Evolutionary conservation across 64 coral and sea anemone genomes (phyloP).

Genomic region (Astreopora myriophthalma): DNA sequence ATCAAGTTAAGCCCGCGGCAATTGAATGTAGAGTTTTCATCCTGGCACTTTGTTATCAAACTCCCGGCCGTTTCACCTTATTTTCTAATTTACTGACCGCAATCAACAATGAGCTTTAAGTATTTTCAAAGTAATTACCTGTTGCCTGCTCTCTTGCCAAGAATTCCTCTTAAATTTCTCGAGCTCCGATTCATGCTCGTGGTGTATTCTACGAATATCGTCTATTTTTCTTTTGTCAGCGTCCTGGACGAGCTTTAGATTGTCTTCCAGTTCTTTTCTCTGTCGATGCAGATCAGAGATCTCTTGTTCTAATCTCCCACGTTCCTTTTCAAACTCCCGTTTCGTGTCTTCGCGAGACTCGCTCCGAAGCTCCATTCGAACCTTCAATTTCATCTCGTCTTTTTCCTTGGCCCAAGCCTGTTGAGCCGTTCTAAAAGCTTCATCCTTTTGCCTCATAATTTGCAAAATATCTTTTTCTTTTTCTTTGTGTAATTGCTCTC

Average conservation of each 20-base stretch:
- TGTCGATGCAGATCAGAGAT: constrained; percentile 79
- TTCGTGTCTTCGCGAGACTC: constrained; percentile 83
- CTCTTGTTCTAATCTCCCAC: constrained; percentile 68
- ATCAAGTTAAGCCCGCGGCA: no score
- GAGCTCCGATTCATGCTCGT: constrained; percentile 91
- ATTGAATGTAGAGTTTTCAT: no score
- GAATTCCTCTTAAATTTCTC: constrained; percentile 98
- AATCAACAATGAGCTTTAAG: no score
- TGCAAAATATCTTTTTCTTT: constrained; percentile 94
- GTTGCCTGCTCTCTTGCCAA: constrained; percentile 95
- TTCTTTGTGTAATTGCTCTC: constrained; percentile 86
- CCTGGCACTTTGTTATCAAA: no score
- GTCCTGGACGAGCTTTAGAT: constrained; percentile 79
- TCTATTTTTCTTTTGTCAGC: constrained; percentile 96
- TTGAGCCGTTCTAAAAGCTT: constrained; percentile 76
- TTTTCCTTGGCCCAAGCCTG: constrained; percentile 87
- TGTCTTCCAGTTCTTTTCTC: constrained; percentile 86
- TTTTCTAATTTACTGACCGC: no score
- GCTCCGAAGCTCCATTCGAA: constrained; percentile 76
- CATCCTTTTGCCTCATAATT: constrained; percentile 91
- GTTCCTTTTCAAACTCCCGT: constrained; percentile 83
- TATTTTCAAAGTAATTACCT: constrained; percentile 55
- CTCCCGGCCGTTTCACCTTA: neutral
- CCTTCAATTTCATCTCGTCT: constrained; percentile 79
- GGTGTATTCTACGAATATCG: constrained; percentile 92